These are phyloP conservation scores for Tricholaema leucomelas DNA, from an alignment of 2,113 vertebrate species.

Conservation along the genomic window DNA sequence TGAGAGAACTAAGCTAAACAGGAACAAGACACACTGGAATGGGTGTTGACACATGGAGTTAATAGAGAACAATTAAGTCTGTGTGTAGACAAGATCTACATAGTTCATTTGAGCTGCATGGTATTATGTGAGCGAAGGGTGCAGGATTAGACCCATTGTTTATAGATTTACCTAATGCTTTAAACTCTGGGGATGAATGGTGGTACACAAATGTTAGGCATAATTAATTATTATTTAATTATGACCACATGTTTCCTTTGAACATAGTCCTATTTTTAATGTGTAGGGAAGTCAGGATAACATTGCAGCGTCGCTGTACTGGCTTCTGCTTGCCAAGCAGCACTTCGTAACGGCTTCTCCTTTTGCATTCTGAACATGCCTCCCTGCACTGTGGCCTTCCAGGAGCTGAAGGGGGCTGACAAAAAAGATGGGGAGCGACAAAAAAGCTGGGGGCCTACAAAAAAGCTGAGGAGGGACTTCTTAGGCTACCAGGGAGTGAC, in stretches of 20 bases:
- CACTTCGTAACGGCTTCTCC: not conserved
- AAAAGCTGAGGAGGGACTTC: no score
- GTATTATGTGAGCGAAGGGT: constrained; percentile 37
- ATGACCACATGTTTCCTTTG: constrained; percentile 58
- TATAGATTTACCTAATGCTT: constrained; percentile 49
- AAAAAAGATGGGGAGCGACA: no score
- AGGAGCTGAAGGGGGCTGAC: no score
- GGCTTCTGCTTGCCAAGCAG: constrained; percentile 47
- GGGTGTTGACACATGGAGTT: constrained; percentile 46
- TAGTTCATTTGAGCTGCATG: constrained; percentile 16
- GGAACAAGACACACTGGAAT: not conserved
- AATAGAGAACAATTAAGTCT: constrained; percentile 60
- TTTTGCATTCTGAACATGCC: not conserved
- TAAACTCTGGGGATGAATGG: constrained; percentile 30
- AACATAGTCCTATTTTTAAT: constrained; percentile 22
- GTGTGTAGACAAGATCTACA: constrained; percentile 56
- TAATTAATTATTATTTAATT: constrained; percentile 47
- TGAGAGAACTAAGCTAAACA: constrained; percentile 7
- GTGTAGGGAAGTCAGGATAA: constrained; percentile 8
- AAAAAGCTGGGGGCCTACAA: no score
- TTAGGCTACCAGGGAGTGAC: no score
- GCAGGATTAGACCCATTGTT: constrained; percentile 64
- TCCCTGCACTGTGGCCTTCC: no score
- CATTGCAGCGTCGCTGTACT: not conserved
- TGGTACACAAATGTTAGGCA: constrained; percentile 47